phyloP scores from a whole-genome alignment of 2,797 vertebrate genomes.

The Coendou prehensilis region DNA sequence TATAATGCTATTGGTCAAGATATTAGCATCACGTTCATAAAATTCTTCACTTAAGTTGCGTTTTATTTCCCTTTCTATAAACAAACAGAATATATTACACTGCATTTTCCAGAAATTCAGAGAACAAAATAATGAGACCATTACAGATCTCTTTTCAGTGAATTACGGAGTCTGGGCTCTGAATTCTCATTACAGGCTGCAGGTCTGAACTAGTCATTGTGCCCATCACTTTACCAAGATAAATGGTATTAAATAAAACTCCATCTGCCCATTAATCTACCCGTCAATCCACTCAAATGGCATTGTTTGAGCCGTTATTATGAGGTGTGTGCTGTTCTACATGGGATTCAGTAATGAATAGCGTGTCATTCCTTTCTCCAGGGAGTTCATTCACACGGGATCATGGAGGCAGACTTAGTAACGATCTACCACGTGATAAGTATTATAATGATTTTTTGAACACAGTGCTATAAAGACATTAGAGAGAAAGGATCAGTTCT shows the following conservation, averaged over 20 bases:
- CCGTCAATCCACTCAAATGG: neutral
- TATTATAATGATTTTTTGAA: constrained; percentile 39
- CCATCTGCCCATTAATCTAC: neutral
- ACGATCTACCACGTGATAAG: neutral
- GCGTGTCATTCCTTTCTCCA: neutral
- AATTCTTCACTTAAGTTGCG: neutral
- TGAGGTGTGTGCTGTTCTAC: neutral
- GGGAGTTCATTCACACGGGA: neutral
- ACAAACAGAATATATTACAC: neutral
- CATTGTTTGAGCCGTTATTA: neutral
- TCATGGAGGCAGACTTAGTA: neutral
- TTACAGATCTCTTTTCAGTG: neutral
- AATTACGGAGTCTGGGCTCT: neutral
- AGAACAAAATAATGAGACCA: neutral
- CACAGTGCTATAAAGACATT: neutral
- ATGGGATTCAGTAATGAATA: neutral
- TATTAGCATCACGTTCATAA: neutral
- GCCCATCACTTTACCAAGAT: constrained; percentile 9
- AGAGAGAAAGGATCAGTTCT: constrained; percentile 22
- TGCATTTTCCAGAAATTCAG: neutral
- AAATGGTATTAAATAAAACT: constrained; percentile 29
- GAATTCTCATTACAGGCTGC: neutral
- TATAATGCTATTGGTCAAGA: neutral
- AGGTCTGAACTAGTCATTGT: neutral
- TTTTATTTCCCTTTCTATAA: constrained; percentile 12